phyloP scores from a whole-genome alignment of 2,113 vertebrate genomes.

The Poeciliopsis turrubarensis region DNA sequence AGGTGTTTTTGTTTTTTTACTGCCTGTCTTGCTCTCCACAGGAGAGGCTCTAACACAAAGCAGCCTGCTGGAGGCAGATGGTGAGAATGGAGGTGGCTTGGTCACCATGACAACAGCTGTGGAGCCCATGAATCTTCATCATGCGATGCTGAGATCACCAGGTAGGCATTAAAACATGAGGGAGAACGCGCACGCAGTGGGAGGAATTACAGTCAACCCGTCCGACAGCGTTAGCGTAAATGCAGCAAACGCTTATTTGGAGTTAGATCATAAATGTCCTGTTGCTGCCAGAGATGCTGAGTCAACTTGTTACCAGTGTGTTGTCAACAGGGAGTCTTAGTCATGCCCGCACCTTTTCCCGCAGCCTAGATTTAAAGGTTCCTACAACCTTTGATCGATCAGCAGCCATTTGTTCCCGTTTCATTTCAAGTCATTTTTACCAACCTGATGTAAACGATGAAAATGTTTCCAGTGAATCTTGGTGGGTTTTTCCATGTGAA shows the following conservation, averaged over 20 bases:
- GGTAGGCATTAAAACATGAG: constrained; percentile 75
- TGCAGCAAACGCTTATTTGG: constrained; percentile 2
- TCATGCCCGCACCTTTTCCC: not conserved
- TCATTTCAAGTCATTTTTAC: too few species aligned
- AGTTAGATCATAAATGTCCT: not conserved
- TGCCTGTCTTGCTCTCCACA: constrained; percentile 47
- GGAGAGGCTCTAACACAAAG: constrained; percentile 91
- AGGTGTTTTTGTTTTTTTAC: not conserved
- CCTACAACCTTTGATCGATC: not conserved
- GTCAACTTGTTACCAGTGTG: constrained; percentile 20
- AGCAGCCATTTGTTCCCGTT: not conserved
- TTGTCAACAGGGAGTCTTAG: not conserved
- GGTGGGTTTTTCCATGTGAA: too few species aligned
- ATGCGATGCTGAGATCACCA: constrained; percentile 90
- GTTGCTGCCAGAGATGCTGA: constrained; percentile 24
- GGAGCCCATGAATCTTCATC: constrained; percentile 90
- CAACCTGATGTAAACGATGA: too few species aligned
- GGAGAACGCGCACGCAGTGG: not conserved
- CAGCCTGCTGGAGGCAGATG: constrained; percentile 91
- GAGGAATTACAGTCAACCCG: not conserved
- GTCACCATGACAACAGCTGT: constrained; percentile 87
- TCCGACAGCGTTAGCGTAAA: not conserved
- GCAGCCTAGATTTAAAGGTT: not conserved
- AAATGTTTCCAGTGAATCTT: too few species aligned
- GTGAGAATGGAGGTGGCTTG: constrained; percentile 83